Evolutionary conservation across 2,113 vertebrate species (phyloP), one percentile per base, ranked within the genome.

Genomic region (Ctenodactylus gundi): DNA sequence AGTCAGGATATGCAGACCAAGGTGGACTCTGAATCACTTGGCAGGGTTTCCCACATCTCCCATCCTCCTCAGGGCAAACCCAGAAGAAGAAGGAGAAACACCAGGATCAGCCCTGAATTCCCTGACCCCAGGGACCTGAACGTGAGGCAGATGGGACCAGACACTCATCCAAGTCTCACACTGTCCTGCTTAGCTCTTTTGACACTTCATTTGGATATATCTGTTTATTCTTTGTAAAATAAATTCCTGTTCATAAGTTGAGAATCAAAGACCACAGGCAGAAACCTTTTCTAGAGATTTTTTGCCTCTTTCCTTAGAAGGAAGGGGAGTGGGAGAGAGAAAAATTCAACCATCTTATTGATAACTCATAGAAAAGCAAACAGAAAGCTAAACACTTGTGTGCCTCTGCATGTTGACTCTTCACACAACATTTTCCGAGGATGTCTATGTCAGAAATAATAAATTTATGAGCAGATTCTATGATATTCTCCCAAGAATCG

Each of bases 221-320:
- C 92, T 97, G 96, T 96, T 97, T 97, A 97, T 95, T 95, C 95
- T 86, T 94, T 89, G 76, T 5, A 88, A 95, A 96, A 92, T 90
- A 73, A 27, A 93, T 53, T 95, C 94, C 81, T 76, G 41, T 27
- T 94, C 60, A 85, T 57, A 55, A 91, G 39, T 90, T 72, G 60
- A 72, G 67, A 90, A 68, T 84, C 82, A 60, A 95, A 96, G 72
- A 58, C 41, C 44, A 88, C 62, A 93, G 75, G 72, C 53, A 89
- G 80, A 92, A 88, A 92, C 39, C n/a, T 49, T 95, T 90, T 85
- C 92, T 91, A 46, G 76, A 85, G 76, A 96, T 77, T 4, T 77
- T 87, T 73, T 90, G 58, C 34, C 75, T 95, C 31, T 21, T 64
- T 91, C 64, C n/a, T 90, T 72, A 85, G 62, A 51, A 84, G 14